These are phyloP conservation scores for Coccyzus lansbergi DNA, from an alignment of 2,797 vertebrate species.

Conservation along the genomic window DNA sequence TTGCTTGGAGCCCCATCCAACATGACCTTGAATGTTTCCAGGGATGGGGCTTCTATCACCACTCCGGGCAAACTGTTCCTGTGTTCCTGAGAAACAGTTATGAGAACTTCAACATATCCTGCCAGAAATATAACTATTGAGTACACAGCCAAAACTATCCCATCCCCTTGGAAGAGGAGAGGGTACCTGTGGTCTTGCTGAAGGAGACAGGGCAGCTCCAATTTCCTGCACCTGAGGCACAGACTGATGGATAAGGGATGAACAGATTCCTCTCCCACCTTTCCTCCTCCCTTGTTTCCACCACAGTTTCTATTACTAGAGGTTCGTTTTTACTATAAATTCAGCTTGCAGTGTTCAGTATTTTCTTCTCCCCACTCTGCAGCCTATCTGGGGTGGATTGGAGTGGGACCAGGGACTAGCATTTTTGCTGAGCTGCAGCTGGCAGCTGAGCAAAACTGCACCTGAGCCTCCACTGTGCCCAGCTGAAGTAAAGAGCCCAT, in stretches of 20 bases:
- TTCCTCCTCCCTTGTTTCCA: background rate
- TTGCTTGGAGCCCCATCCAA: no score
- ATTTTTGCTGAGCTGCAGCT: background rate
- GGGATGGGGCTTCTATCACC: no score
- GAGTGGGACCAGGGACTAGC: background rate
- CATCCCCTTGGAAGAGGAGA: background rate
- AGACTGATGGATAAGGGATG: background rate
- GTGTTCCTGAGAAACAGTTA: background rate
- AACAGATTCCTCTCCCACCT: background rate
- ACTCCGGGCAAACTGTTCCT: no score
- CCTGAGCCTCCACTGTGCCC: background rate
- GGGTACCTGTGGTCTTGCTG: rapidly evolving
- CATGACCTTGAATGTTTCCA: no score
- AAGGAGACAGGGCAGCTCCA: background rate
- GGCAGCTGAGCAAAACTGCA: background rate
- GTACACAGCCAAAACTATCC: rapidly evolving
- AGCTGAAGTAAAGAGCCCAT: background rate
- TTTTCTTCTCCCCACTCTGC: background rate
- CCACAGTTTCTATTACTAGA: background rate
- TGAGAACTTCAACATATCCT: background rate
- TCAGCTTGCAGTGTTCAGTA: background rate
- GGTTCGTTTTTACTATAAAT: background rate
- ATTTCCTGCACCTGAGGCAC: background rate
- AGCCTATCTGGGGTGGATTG: background rate
- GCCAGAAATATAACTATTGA: background rate